A percentile compares a stretch with the other conserved stretches of the same genome.
phyloP scores from a whole-genome alignment of 2,888 invertebrate species.

The Hydrotaea cyrtoneurina region DNA sequence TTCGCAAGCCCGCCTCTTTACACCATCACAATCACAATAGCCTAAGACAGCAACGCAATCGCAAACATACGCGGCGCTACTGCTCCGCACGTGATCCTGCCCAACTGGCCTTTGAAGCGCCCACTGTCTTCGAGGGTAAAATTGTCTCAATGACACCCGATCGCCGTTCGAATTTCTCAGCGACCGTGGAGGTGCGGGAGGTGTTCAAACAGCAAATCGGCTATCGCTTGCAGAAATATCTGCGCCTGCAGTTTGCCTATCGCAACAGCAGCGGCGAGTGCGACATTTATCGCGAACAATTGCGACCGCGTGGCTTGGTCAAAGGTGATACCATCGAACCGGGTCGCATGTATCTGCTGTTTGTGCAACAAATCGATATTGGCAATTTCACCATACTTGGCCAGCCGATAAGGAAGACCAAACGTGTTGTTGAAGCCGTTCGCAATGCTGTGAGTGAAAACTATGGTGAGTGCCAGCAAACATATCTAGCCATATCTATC shows the following conservation, averaged over 20 bases:
- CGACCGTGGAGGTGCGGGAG: slow-evolving; percentile 85
- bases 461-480: slow-evolving; percentile 80
- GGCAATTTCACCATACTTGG: slow-evolving; percentile 81
- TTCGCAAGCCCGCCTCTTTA: slow-evolving; percentile 41
- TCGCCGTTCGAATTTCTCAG: slow-evolving; percentile 84
- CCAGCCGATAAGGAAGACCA: slow-evolving; percentile 79
- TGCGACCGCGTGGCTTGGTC: slow-evolving; percentile 78
- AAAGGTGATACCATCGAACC: slow-evolving; percentile 79
- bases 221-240: slow-evolving; percentile 76
- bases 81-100: slow-evolving; percentile 85
- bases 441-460: slow-evolving; percentile 80
- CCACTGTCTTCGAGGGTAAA: slow-evolving; percentile 86
- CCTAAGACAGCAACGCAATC: slow-evolving; percentile 68
- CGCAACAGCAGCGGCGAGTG: slow-evolving; percentile 79
- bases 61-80: slow-evolving; percentile 79
- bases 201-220: slow-evolving; percentile 84
- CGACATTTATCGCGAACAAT: slow-evolving; percentile 80
- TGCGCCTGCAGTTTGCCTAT: slow-evolving; percentile 79
- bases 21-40: slow-evolving; percentile 67
- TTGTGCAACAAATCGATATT: slow-evolving; percentile 80
- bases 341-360: slow-evolving; percentile 79
- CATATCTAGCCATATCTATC: slow-evolving; percentile 9
- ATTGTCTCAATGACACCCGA: slow-evolving; percentile 84
- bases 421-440: slow-evolving; percentile 77
- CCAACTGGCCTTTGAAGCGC: slow-evolving; percentile 85